Percentiles rank a stretch among this genome's conserved stretches.
phyloP scores from a whole-genome alignment of 1,140 invertebrate genomes.

The Pseudomyrmex pallidus region DNA sequence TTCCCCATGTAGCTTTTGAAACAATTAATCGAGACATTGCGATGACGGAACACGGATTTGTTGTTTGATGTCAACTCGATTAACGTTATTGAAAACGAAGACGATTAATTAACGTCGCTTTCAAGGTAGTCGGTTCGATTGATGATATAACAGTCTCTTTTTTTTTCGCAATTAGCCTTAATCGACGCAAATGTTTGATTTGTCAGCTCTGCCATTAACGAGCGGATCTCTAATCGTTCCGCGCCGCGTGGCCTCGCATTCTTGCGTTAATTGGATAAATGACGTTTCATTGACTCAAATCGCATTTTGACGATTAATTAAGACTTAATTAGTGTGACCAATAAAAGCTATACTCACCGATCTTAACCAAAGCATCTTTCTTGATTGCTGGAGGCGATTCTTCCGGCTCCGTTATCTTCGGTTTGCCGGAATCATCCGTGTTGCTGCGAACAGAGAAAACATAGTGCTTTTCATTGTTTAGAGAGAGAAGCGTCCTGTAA shows the following conservation, averaged over 20 bases:
- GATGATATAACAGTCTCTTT: constrained; percentile 36
- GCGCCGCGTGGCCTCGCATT: constrained; percentile 33
- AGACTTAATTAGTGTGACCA: constrained; percentile 27
- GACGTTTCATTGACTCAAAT: constrained; percentile 34
- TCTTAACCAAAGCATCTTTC: constrained; percentile 54
- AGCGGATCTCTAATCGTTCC: constrained; percentile 41
- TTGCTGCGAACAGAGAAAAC: constrained; percentile 62
- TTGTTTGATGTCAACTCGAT: background rate
- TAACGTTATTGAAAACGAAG: constrained; percentile 4
- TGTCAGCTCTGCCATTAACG: constrained; percentile 32
- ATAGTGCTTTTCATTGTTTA: background rate
- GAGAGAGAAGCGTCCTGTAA: background rate
- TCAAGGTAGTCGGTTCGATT: constrained; percentile 12
- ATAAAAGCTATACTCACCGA: constrained; percentile 69
- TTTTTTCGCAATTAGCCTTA: constrained; percentile 34
- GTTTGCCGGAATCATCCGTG: constrained; percentile 60
- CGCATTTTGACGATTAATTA: constrained; percentile 48
- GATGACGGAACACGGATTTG: background rate
- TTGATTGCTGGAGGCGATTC: constrained; percentile 49
- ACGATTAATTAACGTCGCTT: constrained; percentile 28
- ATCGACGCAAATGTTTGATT: constrained; percentile 26
- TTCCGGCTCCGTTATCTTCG: constrained; percentile 35
- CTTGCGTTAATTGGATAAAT: constrained; percentile 55
- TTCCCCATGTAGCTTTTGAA: too few species aligned
- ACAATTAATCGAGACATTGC: background rate